Evolutionary conservation across 2,113 vertebrate genomes (phyloP), one percentile per base, ranked within the genome.

Genomic region (Gymnorhina tibicen): DNA sequence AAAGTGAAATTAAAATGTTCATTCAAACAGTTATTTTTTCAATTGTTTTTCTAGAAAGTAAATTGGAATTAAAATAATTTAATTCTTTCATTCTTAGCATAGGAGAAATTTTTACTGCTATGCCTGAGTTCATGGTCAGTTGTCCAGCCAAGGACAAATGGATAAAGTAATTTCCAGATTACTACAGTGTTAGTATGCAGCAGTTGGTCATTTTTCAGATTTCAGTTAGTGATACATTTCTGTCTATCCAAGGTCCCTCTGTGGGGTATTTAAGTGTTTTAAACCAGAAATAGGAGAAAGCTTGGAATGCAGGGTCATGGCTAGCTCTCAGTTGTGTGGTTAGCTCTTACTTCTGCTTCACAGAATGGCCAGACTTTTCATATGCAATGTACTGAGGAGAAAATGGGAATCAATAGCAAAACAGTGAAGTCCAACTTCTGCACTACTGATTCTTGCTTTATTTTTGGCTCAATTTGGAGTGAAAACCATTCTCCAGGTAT

Each of bases 81-180:
- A 49, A 68, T 69, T 64, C 3, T 74, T 81, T 80, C 16, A 56
- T 56, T 69, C 12, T 59, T 50, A 64, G 7, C 4, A 28, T 27
- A 66, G 19, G 22, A 87, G 11, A 60, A 44, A 22, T 28, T 47
- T 52, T 79, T 55, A 44, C 37, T 39, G 23, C 47, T 59, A 4
- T 35, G 10, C 4, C 19, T 60, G 44, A 8, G 28, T 50, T 87
- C 28, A 44, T 0, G 0, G 16, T 76, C 39, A 35, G 19, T 53
- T 85, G 44, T 47, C 16, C 46, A 80, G 32, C 19, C 28, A 73
- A 64, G 15, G 11, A 46, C 6, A 70, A 75, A 72, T 3, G 6
- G 20, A n/a, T 28, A 11, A 41, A 73, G 15, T 21, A 50, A 16
- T 32, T 55, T 81, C 39, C 39, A 30, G 49, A 62, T 76, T 47